Base-by-base conservation (phyloP, 2,797 vertebrate genomes). In the Oryzias dopingdopingensis region DNA sequence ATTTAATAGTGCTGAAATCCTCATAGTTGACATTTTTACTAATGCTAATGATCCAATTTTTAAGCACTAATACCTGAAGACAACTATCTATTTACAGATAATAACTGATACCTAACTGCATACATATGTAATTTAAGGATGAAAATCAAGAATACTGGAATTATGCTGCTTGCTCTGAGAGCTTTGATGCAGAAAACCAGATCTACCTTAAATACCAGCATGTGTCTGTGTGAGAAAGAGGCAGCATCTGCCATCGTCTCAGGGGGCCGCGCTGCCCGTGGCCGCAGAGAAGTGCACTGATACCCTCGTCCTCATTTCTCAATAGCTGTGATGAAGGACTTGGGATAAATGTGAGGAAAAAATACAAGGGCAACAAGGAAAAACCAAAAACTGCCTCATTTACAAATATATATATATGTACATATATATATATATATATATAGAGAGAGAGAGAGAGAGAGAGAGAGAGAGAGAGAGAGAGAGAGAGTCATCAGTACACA, bases 191-290 rank as follows among this genome's bases (percentile, higher is more conserved):
- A 3, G n/a, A 20, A 14, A 29, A 8, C 42, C 61, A 43, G 66
- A 65, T 81, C 80, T 41, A 84, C 80, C 77, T 85, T 86, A 84
- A 85, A 59, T 53, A 63, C 62, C 32, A 37, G 61, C 37, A 50
- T 59, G 51, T 52, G 56, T 62, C 37, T 45, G 56, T 59, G 75
- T 49, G 68, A 50, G 58, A 55, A 55, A 54, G 67, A 77, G 70
- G 72, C 58, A 76, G 70, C 85, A 88, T 84, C 84, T 89, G 88
- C 77, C 23, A 7, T 49, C 62, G 59, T 71, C n/a, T 20, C 64
- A 56, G 86, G 83, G 58, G 72, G 68, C 42, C 57, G n/a, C 46
- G 12, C 54, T 14, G 13, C 65, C 74, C 17, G 58, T 18, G 64
- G 66, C 51, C 47, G 57, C 49, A 6, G 59, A 46, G 72, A 52